These are phyloP conservation scores for Pseudochirops corinnae DNA, from an alignment of 2,797 vertebrate species.

Conservation along the genomic window DNA sequence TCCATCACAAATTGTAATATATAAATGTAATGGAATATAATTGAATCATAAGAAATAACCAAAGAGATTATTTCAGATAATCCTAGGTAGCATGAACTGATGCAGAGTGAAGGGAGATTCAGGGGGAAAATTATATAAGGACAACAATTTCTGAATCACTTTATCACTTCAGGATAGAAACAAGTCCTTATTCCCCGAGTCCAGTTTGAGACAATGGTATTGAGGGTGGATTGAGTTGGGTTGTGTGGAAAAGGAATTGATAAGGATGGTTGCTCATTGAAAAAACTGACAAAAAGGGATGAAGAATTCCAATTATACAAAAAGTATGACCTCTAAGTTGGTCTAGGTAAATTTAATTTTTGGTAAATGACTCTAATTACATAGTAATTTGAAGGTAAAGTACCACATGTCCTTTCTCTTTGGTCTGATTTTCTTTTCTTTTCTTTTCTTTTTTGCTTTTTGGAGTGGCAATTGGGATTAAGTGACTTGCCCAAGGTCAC, in stretches of 20 bases:
- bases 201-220: not conserved
- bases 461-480: too few relatives aligned
- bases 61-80: not conserved
- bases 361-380: slow-evolving; percentile 90
- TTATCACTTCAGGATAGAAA: not conserved
- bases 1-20: not conserved
- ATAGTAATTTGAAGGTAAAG: slow-evolving; percentile 88
- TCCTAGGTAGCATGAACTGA: not conserved
- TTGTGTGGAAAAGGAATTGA: not conserved
- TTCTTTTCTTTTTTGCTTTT: too few relatives aligned
- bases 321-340: not conserved
- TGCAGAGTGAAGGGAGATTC: not conserved
- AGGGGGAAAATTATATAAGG: not conserved
- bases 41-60: not conserved
- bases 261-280: not conserved
- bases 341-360: slow-evolving; percentile 90
- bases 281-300: not conserved
- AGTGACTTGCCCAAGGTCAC: too few relatives aligned
- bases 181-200: not conserved
- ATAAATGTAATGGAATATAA: not conserved
- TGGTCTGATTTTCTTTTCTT: slow-evolving; percentile 74
- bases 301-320: not conserved
- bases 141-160: not conserved
- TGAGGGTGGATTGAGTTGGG: not conserved
- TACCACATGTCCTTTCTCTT: slow-evolving; percentile 84